Evolutionary conservation across 2,797 vertebrate species (phyloP).

Genomic region (Allobates femoralis): DNA sequence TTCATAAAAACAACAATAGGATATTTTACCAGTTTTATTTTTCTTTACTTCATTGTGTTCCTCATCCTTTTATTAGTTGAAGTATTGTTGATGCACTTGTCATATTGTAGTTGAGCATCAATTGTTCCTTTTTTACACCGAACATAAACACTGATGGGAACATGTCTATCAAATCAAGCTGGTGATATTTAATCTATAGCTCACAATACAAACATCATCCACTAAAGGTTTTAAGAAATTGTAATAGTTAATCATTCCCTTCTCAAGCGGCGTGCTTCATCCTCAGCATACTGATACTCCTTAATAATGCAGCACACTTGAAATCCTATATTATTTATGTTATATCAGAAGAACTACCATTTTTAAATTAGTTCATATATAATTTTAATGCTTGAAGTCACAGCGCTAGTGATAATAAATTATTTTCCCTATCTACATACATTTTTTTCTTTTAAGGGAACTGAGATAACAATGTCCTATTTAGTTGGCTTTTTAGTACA

Average conservation of each 20-base stretch:
- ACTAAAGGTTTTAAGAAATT: slow-evolving; percentile 17
- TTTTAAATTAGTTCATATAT: slow-evolving; percentile 55
- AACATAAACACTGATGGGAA: not conserved
- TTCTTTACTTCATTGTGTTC: too few species aligned
- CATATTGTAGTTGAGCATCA: not conserved
- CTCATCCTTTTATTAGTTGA: too few species aligned
- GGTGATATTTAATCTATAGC: slow-evolving; percentile 1
- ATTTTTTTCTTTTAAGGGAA: slow-evolving; percentile 38
- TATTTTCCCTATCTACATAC: slow-evolving; percentile 45
- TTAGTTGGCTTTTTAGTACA: slow-evolving; percentile 23
- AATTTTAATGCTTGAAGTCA: slow-evolving; percentile 64
- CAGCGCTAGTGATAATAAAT: slow-evolving; percentile 59
- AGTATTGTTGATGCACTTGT: too few species aligned
- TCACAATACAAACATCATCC: slow-evolving; percentile 13
- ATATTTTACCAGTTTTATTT: too few species aligned
- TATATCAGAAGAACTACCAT: slow-evolving; percentile 61
- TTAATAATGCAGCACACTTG: slow-evolving; percentile 50
- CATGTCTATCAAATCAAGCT: not conserved
- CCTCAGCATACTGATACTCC: slow-evolving; percentile 37
- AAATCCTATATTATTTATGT: slow-evolving; percentile 56
- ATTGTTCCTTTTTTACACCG: not conserved
- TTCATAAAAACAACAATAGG: too few species aligned
- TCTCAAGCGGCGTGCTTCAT: slow-evolving; percentile 20
- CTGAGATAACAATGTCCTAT: slow-evolving; percentile 49
- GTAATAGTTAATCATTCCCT: slow-evolving; percentile 41